Evolutionary conservation across 1,140 invertebrate species (phyloP), one percentile per base, ranked within the genome.

Genomic region (Onthophagus taurus): DNA sequence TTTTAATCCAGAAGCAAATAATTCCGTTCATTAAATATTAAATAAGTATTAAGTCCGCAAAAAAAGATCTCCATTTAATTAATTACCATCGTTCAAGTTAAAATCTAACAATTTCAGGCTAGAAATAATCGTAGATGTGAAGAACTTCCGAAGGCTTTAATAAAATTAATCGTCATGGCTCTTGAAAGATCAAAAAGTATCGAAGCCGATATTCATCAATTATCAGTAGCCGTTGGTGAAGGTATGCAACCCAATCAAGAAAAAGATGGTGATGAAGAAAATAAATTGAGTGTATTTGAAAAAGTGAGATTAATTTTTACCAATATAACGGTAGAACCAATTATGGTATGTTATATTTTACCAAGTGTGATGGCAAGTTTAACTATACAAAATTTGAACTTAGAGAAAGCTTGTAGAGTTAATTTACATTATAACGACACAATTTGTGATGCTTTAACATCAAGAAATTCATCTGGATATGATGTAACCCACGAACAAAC

Each of bases 401-500:
- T 78, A 43, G 75, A 78, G 48, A 77, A 77, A 60, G 68, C 78
- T 0, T 82, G 79, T 51, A 66, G 75, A 24, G 74, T 81, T 0
- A 78, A 80, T 59, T 66, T 76, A 1, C 60, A 67, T 3, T 74
- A 73, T 38, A 65, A 67, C 36, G 64, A 66, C 18, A 61, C 71
- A n/a, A 64, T 75, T 37, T 82, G 79, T 48, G 67, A 73, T 47
- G 67, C 73, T 1, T 69, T 80, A 24, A 57, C 70, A 46, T 59
- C 66, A 43, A 59, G 63, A 47, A 64, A 66, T 47, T 4, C 65
- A 61, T 29, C 71, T 64, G 23, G 58, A 67, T 26, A 67, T 65
- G 23, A 45, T 49, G 21, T 34, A 18, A 59, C 69, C 30, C 64
- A 71, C 4, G 66, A 77, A 50, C 64, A 72, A 1, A 45, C 49